Conservation (phyloP, 2,113 vertebrate species). For the Psilopogon haemacephalus region DNA sequence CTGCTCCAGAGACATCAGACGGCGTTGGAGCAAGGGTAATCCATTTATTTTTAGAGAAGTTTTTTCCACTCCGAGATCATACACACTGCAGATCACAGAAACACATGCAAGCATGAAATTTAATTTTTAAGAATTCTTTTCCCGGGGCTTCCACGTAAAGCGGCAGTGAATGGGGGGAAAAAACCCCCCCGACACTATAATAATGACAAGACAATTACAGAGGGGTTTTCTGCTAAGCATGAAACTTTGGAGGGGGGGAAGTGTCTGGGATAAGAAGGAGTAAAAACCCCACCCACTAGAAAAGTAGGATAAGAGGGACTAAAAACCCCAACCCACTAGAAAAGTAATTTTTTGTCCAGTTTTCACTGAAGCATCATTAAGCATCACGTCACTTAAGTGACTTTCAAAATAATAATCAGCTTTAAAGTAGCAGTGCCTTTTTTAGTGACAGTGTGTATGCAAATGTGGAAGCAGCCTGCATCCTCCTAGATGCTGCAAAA, state of each 20-base stretch:
- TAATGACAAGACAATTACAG: slow-evolving; percentile 76
- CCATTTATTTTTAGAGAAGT: slow-evolving; percentile 85
- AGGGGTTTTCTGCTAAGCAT: slow-evolving; percentile 40
- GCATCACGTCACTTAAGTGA: neutral
- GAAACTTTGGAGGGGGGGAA: slow-evolving; percentile 35
- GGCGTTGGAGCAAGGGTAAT: slow-evolving; percentile 79
- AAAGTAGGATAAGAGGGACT: neutral
- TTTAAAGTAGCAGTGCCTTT: neutral
- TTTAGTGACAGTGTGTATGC: neutral
- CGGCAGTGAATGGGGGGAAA: slow-evolving; percentile 49
- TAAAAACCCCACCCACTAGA: neutral
- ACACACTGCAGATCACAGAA: slow-evolving; percentile 84
- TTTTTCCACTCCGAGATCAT: slow-evolving; percentile 83
- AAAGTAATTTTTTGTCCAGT: neutral
- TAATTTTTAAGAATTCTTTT: slow-evolving; percentile 80
- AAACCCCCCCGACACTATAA: slow-evolving; percentile 48
- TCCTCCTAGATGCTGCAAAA: slow-evolving; percentile 4
- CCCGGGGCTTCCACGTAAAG: slow-evolving; percentile 74
- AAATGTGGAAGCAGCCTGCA: slow-evolving; percentile 47
- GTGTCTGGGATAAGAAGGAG: neutral
- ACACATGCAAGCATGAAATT: slow-evolving; percentile 86
- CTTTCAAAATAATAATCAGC: neutral
- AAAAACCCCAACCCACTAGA: neutral
- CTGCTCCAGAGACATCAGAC: slow-evolving; percentile 78
- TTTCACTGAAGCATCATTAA: slow-evolving; percentile 30